Evolutionary conservation across 2,888 invertebrate genomes (phyloP), one percentile per base, ranked within the genome.

Genomic region (Tenthredo amoena): DNA sequence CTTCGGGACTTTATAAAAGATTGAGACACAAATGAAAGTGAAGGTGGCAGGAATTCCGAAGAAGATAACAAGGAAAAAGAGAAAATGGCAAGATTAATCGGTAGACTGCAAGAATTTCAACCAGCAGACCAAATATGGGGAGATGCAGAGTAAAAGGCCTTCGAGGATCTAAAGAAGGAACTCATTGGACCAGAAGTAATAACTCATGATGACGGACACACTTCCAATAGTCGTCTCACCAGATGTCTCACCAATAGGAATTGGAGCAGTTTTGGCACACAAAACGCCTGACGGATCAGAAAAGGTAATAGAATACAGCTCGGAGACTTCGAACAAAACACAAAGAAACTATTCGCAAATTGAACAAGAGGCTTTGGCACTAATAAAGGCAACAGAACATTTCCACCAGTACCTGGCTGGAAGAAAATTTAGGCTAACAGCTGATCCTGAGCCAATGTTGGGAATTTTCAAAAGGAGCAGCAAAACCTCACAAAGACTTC

Each of bases 221-320:
- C 82, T 88, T 31, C 87, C 87, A 21, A 37, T 92, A 18, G 74
- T 87, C 10, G 86, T 93, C n/a, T 90, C 92, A 0, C 89, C 91
- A 50, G 93, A 94, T 87, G 92, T 92, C 0, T 91, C 90, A 18
- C 88, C 89, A 21, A 87, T 89, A 50, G 90, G 90, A n/a, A 47
- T 90, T 26, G 91, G 89, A 7, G 86, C 90, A n/a, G 89, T 86
- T 15, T 26, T 86, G 9, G 43, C 62, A 58, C 85, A 86, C 26
- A 47, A n/a, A 26, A 37, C 76, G 89, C 9, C 85, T 21, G 72
- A 86, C 34, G n/a, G 47, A 18, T 34, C 37, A 34, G 86, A 86
- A 21, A 40, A 71, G 18, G 7, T 62, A 26, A 85, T 86, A 18
- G 47, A 37, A 40, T 40, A 72, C n/a, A 40, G 55, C 21, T 85